These are phyloP conservation scores for Caenorhabditis elegans DNA, from an alignment of 1,140 invertebrate species.

Conservation along the genomic window WBcel235 BX284605.5:9190001-9190500, in stretches of 20 bases:
- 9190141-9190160: not conserved
- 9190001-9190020: not conserved
- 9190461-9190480: no score
- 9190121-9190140: not conserved
- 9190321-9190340: not conserved
- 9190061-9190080: not conserved
- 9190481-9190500: no score
- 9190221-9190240: no score
- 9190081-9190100: not conserved
- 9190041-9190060: not conserved
- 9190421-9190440: no score
- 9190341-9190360: not conserved
- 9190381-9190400: not conserved
- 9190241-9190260: no score
- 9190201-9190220: not conserved
- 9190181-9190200: not conserved
- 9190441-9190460: no score
- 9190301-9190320: not conserved
- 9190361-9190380: slow-evolving; percentile 3
- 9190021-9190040: not conserved
- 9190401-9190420: no score
- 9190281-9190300: no score
- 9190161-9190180: not conserved
- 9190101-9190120: not conserved
- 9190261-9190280: no score